Conservation (phyloP, 2,888 invertebrate species). For the Harpalus rubripes region DNA sequence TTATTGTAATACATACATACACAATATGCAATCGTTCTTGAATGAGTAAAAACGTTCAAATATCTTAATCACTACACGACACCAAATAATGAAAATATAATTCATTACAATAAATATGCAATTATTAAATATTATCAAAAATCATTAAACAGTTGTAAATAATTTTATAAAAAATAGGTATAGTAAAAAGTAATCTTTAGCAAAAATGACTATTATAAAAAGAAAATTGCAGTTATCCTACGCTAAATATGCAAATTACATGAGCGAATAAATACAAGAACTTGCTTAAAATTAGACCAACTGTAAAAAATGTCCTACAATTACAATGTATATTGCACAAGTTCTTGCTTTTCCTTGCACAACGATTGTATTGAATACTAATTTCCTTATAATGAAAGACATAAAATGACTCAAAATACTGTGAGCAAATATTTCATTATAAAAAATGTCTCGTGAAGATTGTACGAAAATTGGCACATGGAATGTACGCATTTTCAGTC, state of each 20-base stretch:
- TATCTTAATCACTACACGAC: conserved; percentile 64
- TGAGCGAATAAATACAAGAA: conserved; percentile 48
- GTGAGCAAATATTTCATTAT: conserved; percentile 66
- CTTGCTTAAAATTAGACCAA: conserved; percentile 43
- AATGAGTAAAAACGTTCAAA: conserved; percentile 63
- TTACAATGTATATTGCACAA: conserved; percentile 34
- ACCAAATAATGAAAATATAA: conserved; percentile 66
- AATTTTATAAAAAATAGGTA: conserved; percentile 60
- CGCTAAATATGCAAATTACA: conserved; percentile 48
- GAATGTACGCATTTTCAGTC: conserved; percentile 65
- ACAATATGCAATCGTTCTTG: conserved; percentile 59
- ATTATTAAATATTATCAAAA: conserved; percentile 63
- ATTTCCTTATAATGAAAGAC: conserved; percentile 58
- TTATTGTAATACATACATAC: conserved; percentile 64
- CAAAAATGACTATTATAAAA: conserved; percentile 62
- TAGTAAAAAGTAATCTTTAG: conserved; percentile 65
- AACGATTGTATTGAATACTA: conserved; percentile 49
- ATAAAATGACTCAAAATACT: conserved; percentile 54
- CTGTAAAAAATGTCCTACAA: conserved; percentile 32
- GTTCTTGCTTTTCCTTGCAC: conserved; percentile 44
- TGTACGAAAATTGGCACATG: conserved; percentile 62
- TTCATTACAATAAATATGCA: conserved; percentile 64
- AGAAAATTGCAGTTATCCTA: conserved; percentile 48
- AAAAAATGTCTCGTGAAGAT: conserved; percentile 56
- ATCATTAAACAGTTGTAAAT: conserved; percentile 63